Conservation (phyloP, 2,888 invertebrate species). For the Agrochola lychnidis region DNA sequence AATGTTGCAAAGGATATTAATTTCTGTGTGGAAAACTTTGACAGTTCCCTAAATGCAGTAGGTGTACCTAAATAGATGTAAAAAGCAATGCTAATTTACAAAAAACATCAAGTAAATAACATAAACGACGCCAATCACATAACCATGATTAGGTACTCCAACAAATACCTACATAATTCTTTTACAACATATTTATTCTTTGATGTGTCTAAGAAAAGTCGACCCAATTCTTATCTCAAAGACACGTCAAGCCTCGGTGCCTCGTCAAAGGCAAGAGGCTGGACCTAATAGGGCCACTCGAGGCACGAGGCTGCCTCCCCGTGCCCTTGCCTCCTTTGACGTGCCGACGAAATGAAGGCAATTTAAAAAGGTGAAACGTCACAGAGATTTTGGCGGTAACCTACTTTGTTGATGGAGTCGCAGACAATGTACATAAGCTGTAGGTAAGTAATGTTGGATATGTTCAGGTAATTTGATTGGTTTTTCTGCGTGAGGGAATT, state of each 20-base stretch:
- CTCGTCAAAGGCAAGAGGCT: conserved; percentile 85
- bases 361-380: conserved; percentile 82
- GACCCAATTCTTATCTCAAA: conserved; percentile 88
- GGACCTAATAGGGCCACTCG: conserved; percentile 87
- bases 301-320: conserved; percentile 76
- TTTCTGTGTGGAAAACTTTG: not conserved
- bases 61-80: not conserved
- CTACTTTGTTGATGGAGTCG: conserved; percentile 46
- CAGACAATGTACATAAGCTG: conserved; percentile 29
- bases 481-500: not conserved
- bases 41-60: not conserved
- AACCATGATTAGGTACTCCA: conserved; percentile 64
- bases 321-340: conserved; percentile 81
- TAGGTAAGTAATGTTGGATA: not conserved
- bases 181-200: conserved; percentile 72
- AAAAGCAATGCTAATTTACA: conserved; percentile 35
- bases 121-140: conserved; percentile 53
- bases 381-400: conserved; percentile 64
- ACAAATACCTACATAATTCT: conserved; percentile 53
- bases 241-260: conserved; percentile 81
- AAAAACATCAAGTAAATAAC: conserved; percentile 37
- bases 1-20: not conserved
- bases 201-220: conserved; percentile 82
- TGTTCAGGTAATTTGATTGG: not conserved
- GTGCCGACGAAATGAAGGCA: conserved; percentile 82